Conservation (phyloP, 1,140 invertebrate species). For the Rhagoletis zephyria region DNA sequence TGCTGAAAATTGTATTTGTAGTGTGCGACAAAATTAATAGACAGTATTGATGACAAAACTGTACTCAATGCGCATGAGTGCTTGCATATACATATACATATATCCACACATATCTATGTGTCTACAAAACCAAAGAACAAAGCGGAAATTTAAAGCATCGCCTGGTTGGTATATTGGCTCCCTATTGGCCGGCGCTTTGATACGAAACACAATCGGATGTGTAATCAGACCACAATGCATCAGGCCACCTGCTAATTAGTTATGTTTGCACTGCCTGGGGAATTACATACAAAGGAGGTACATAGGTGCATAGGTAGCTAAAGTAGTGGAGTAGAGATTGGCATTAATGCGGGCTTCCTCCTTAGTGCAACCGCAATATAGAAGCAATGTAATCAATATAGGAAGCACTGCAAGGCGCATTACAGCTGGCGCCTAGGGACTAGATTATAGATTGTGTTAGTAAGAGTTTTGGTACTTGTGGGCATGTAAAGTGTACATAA, state of each 20-base stretch:
- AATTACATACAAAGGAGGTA: background rate
- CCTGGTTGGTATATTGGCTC: background rate
- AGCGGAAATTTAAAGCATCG: background rate
- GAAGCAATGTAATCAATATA: slow-evolving; percentile 5
- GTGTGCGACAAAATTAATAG: background rate
- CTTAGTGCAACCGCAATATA: background rate
- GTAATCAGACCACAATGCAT: background rate
- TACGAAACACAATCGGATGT: slow-evolving; percentile 16
- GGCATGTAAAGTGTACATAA: too few relatives aligned
- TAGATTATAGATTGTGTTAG: too few relatives aligned
- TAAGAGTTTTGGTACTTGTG: too few relatives aligned
- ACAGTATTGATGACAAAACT: background rate
- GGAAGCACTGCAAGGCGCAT: background rate
- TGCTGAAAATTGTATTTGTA: background rate
- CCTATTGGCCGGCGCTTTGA: background rate
- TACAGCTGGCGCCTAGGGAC: too few relatives aligned
- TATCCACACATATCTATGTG: background rate
- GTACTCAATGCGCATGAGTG: background rate
- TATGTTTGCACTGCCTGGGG: background rate
- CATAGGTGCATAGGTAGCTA: background rate
- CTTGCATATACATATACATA: background rate
- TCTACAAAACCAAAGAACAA: background rate
- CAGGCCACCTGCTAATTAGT: slow-evolving; percentile 34
- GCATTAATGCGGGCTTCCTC: background rate
- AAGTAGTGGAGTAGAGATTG: background rate